Conservation (phyloP, 35 echinoderm and acorn worm species). For the Ptychodera flava region DNA sequence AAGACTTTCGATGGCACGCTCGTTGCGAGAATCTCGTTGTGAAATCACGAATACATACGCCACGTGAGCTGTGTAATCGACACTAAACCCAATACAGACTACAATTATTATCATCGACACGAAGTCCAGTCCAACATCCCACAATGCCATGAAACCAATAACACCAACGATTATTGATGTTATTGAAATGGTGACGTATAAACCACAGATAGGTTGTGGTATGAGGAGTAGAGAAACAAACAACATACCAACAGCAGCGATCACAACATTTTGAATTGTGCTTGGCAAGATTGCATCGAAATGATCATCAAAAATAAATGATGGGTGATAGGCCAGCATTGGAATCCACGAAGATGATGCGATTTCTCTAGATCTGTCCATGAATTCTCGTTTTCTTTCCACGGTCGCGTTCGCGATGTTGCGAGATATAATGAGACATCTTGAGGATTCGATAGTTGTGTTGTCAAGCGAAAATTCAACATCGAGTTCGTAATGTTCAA, state of each 20-base stretch:
- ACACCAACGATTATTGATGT: background rate
- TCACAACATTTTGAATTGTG: background rate
- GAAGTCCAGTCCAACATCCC: background rate
- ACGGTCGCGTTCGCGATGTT: conserved; percentile 31
- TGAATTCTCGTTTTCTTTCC: conserved; percentile 27
- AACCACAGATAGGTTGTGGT: background rate
- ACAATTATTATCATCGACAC: background rate
- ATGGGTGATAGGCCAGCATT: conserved; percentile 35
- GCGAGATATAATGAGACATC: conserved; percentile 38
- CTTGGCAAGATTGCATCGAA: conserved; percentile 13
- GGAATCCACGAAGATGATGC: conserved; percentile 28
- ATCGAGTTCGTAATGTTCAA: conserved; percentile 55
- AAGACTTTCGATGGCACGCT: background rate
- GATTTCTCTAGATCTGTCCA: conserved; percentile 43
- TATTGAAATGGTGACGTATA: background rate
- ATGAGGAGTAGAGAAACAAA: background rate
- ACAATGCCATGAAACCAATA: background rate
- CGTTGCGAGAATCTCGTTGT: background rate
- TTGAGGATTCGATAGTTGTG: conserved; percentile 33
- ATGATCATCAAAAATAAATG: conserved; percentile 60
- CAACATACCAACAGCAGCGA: background rate
- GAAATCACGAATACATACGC: background rate
- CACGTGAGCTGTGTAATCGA: background rate
- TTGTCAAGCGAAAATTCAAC: conserved; percentile 33
- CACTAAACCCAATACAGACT: background rate